Percentiles rank a stretch among this genome's conserved stretches.
Conservation (phyloP, 1,140 invertebrate species). For the Brachionus angularis region DNA sequence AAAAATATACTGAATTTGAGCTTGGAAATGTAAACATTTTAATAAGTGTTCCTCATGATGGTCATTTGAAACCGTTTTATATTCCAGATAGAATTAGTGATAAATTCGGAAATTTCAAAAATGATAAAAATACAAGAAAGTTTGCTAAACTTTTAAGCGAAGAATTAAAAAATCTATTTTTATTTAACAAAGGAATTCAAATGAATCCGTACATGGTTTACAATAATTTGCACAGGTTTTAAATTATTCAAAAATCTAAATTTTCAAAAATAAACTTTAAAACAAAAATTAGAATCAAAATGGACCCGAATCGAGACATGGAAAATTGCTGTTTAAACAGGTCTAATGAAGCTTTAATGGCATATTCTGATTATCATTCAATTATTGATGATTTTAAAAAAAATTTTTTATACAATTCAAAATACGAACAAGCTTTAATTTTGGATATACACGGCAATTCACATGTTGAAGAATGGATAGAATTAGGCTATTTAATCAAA, state of each 20-base stretch:
- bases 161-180: constrained; percentile 15
- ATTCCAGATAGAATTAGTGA: constrained; percentile 12
- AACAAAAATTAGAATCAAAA: constrained; percentile 42
- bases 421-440: constrained; percentile 35
- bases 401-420: background rate
- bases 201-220: background rate
- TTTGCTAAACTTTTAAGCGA: background rate
- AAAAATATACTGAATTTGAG: constrained; percentile 27
- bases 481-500: constrained; percentile 45
- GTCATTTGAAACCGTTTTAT: background rate
- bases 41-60: constrained; percentile 29
- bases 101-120: constrained; percentile 30
- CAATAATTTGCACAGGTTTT: constrained; percentile 38
- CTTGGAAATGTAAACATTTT: constrained; percentile 23
- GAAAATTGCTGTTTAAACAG: constrained; percentile 11
- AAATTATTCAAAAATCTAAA: too few species aligned
- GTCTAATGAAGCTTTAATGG: background rate
- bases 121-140: constrained; percentile 16
- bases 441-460: constrained; percentile 46
- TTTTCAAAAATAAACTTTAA: too few species aligned
- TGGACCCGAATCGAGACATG: constrained; percentile 38
- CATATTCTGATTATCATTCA: constrained; percentile 38
- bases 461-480: constrained; percentile 44
- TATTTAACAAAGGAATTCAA: background rate
- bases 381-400: constrained; percentile 29